phyloP scores from a whole-genome alignment of 2,888 invertebrate genomes.

The Vanessa cardui region DNA sequence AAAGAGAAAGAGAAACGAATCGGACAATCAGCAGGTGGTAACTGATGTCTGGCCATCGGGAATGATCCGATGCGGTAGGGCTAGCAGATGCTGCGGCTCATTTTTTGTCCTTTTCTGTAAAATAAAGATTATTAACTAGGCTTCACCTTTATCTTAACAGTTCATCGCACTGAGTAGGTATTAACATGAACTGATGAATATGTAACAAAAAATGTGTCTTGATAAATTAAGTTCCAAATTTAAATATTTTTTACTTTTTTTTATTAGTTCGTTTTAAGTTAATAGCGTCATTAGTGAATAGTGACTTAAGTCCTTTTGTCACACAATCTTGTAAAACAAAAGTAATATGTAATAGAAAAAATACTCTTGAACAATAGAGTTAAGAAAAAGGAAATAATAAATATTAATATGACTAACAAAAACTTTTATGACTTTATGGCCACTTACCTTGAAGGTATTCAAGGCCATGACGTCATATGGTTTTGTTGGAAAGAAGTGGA shows the following conservation, averaged over 20 bases:
- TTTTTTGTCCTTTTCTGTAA: slow-evolving; percentile 1
- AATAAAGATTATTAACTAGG: not conserved
- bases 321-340: too few relatives aligned
- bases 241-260: too few relatives aligned
- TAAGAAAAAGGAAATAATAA: slow-evolving; percentile 7
- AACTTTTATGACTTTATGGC: slow-evolving; percentile 32
- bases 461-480: slow-evolving; percentile 29
- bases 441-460: slow-evolving; percentile 28
- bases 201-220: too few relatives aligned
- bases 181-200: not conserved
- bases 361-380: not conserved
- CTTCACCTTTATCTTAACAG: not conserved
- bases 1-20: slow-evolving; percentile 14
- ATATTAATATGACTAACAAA: slow-evolving; percentile 18
- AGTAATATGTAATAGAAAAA: not conserved
- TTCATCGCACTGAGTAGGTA: not conserved
- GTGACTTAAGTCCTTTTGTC: too few relatives aligned
- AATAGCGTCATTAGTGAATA: too few relatives aligned
- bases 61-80: slow-evolving; percentile 24
- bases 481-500: slow-evolving; percentile 22
- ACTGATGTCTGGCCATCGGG: slow-evolving; percentile 17
- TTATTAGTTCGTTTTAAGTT: too few relatives aligned
- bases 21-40: slow-evolving; percentile 26
- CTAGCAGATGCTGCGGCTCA: slow-evolving; percentile 10
- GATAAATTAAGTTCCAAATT: too few relatives aligned